A percentile compares a stretch with the other conserved stretches of the same genome.
These are phyloP conservation scores for Menidia menidia DNA, from an alignment of 2,797 vertebrate genomes.

Conservation along the genomic window DNA sequence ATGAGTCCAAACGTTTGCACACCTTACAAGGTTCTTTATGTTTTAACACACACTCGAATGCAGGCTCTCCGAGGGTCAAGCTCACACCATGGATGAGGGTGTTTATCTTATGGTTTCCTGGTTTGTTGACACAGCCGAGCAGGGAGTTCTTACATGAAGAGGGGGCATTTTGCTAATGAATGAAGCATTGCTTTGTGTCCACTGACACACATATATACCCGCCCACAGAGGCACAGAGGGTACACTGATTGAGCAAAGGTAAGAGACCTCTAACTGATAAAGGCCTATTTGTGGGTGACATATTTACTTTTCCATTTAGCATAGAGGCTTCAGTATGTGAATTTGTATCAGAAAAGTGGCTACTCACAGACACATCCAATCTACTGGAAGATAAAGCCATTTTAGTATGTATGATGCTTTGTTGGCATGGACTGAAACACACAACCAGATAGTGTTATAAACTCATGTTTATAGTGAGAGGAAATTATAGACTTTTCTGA, in stretches of 20 bases:
- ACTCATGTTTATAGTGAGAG: not conserved
- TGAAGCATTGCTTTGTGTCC: slow-evolving; percentile 68
- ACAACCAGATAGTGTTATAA: not conserved
- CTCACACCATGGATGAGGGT: slow-evolving; percentile 19
- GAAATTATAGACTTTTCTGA: not conserved
- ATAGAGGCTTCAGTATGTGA: slow-evolving; percentile 19
- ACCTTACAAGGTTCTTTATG: slow-evolving; percentile 69
- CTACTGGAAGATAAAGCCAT: not conserved
- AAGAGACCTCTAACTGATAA: slow-evolving; percentile 57
- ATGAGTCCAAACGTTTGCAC: slow-evolving; percentile 11
- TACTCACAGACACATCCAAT: slow-evolving; percentile 9
- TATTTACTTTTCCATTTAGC: slow-evolving; percentile 38
- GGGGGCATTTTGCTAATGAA: slow-evolving; percentile 60
- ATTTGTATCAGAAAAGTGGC: slow-evolving; percentile 40
- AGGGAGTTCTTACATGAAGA: slow-evolving; percentile 59
- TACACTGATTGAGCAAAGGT: slow-evolving; percentile 52
- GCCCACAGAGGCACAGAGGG: slow-evolving; percentile 25
- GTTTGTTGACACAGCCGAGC: slow-evolving; percentile 68
- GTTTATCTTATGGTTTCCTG: slow-evolving; percentile 57
- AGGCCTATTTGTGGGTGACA: slow-evolving; percentile 34
- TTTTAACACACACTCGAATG: slow-evolving; percentile 33
- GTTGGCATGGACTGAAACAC: not conserved
- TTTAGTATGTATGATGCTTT: not conserved
- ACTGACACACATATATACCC: slow-evolving; percentile 20
- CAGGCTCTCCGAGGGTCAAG: slow-evolving; percentile 2